These are phyloP conservation scores for Liodrosophila aerea DNA, from an alignment of 2,888 invertebrate species.

Conservation along the genomic window DNA sequence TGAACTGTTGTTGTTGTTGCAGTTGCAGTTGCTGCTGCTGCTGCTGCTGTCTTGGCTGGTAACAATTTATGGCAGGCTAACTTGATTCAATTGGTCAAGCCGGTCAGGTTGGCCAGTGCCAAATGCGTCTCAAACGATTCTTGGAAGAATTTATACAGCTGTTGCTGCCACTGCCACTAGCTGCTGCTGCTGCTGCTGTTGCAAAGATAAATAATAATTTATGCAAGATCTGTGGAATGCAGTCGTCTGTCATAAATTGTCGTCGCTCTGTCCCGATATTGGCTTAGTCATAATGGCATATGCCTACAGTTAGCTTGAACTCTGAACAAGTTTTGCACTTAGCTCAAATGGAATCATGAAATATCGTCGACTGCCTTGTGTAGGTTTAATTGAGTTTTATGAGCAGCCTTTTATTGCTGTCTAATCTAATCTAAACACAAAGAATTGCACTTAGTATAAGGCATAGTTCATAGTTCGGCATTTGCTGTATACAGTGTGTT, in stretches of 20 bases:
- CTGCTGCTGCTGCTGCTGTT: no score
- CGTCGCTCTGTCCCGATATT: neutral
- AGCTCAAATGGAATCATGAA: no score
- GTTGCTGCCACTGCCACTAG: neutral
- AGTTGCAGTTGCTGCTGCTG: slow-evolving; percentile 23
- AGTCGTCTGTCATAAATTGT: slow-evolving; percentile 45
- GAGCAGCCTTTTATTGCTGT: no score
- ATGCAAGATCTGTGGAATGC: slow-evolving; percentile 50
- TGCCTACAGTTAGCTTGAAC: neutral
- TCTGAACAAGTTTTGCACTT: no score
- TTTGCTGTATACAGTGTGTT: no score
- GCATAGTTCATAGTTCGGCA: no score
- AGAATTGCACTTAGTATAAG: no score
- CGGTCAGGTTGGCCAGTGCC: slow-evolving; percentile 54
- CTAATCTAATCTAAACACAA: no score
- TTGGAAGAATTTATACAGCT: slow-evolving; percentile 61
- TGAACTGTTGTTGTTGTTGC: slow-evolving; percentile 40
- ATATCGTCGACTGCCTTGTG: no score
- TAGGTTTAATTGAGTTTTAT: no score
- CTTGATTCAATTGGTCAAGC: slow-evolving; percentile 35
- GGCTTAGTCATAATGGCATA: neutral
- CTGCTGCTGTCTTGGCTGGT: slow-evolving; percentile 20
- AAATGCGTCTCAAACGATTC: slow-evolving; percentile 60
- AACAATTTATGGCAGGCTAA: slow-evolving; percentile 68
- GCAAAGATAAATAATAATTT: slow-evolving; percentile 38